Evolutionary conservation across 2,113 vertebrate genomes (phyloP).

Genomic region (Coturnix japonica): DNA sequence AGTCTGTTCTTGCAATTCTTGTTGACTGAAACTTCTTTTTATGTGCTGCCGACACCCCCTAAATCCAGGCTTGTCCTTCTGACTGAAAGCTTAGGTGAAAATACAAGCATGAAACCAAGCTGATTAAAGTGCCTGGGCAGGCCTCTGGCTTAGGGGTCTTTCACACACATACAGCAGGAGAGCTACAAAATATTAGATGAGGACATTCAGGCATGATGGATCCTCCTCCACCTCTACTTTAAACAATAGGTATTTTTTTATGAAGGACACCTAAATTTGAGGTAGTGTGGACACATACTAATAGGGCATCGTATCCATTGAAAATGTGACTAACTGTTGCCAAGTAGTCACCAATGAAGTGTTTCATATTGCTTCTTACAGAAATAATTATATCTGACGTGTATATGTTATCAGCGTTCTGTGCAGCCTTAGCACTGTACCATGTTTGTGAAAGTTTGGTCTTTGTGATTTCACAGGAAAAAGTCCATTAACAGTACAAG

Average conservation of each 20-base stretch:
- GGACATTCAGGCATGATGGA: not conserved
- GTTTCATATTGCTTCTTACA: not conserved
- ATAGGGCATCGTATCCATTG: not conserved
- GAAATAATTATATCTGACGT: not conserved
- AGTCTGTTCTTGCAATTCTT: not conserved
- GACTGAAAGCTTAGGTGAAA: not conserved
- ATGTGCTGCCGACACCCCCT: not conserved
- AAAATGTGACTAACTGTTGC: not conserved
- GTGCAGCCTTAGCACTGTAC: not conserved
- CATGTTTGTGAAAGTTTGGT: not conserved
- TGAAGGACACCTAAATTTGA: not conserved
- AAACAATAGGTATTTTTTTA: not conserved
- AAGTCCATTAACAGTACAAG: not conserved
- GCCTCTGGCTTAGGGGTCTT: not conserved
- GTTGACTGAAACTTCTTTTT: not conserved
- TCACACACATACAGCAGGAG: not conserved
- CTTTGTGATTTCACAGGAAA: not conserved
- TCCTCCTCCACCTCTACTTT: not conserved
- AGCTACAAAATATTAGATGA: not conserved
- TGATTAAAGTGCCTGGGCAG: not conserved
- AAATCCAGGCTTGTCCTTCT: not conserved
- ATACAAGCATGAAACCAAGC: not conserved
- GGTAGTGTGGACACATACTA: not conserved
- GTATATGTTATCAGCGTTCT: not conserved
- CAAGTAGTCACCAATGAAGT: not conserved